Percentiles rank a stretch among this genome's conserved stretches.
Conservation (phyloP, 2,888 invertebrate genomes). For the Hydrotaea cyrtoneurina region DNA sequence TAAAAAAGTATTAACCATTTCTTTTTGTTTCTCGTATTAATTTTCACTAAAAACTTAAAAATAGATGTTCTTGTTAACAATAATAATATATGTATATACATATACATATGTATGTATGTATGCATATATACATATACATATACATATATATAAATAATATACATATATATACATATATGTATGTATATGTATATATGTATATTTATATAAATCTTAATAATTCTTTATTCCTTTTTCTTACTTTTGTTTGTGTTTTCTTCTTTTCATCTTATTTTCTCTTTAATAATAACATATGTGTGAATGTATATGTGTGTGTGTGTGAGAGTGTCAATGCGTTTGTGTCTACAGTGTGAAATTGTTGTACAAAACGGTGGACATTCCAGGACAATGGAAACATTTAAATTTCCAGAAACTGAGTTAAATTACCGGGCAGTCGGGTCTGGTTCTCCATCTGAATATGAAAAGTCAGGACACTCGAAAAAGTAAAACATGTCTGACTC, state of each 20-base stretch:
- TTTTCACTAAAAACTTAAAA: slow-evolving; percentile 68
- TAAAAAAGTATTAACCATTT: slow-evolving; percentile 68
- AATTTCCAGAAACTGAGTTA: no score
- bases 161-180: slow-evolving; percentile 35
- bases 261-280: slow-evolving; percentile 35
- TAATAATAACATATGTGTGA: slow-evolving; percentile 45
- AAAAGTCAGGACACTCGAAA: no score
- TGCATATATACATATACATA: background rate
- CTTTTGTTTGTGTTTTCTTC: slow-evolving; percentile 9
- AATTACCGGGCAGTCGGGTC: no score
- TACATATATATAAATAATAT: slow-evolving; percentile 62
- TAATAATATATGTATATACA: slow-evolving; percentile 65
- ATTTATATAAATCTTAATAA: slow-evolving; percentile 35
- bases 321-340: slow-evolving; percentile 26
- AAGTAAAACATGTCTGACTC: no score
- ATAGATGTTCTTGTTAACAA: slow-evolving; percentile 59
- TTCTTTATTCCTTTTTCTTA: slow-evolving; percentile 37
- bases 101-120: slow-evolving; percentile 42
- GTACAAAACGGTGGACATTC: no score
- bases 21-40: slow-evolving; percentile 57
- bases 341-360: slow-evolving; percentile 16
- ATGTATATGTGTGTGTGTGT: slow-evolving; percentile 40
- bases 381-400: no score
- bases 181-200: no score
- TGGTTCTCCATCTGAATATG: no score